Percentiles rank a stretch among this genome's conserved stretches.
Conservation (phyloP, 2,113 vertebrate species). For the Cyanoderma ruficeps region DNA sequence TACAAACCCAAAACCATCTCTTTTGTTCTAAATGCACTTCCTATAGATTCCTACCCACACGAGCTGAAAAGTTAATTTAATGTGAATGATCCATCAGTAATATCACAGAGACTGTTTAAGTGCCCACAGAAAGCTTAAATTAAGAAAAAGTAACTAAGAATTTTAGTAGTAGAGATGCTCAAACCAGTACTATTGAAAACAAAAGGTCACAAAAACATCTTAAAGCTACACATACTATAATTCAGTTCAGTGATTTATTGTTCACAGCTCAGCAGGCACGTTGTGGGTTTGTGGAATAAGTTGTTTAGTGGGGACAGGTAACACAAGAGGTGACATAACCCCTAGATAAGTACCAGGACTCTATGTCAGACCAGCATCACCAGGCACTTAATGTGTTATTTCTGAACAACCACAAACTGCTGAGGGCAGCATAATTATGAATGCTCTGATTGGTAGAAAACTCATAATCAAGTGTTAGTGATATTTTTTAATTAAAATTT, state of each 20-base stretch:
- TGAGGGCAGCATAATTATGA: neutral
- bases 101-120: neutral
- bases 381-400: neutral
- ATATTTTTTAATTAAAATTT: neutral
- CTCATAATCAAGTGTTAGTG: neutral
- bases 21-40: neutral
- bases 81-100: neutral
- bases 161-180: neutral
- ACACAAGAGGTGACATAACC: rapidly evolving
- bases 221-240: neutral
- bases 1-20: neutral
- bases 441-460: neutral
- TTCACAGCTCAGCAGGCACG: neutral
- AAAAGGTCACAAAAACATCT: neutral
- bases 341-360: neutral
- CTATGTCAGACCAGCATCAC: neutral
- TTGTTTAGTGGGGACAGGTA: neutral
- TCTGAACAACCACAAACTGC: neutral
- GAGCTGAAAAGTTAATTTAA: neutral
- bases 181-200: neutral
- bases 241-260: neutral
- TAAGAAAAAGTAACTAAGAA: neutral
- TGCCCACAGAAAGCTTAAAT: neutral
- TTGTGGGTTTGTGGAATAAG: neutral
- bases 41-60: neutral